Evolutionary conservation across 2,113 vertebrate genomes (phyloP).

Genomic region (Protobothrops mucrosquamatus): DNA sequence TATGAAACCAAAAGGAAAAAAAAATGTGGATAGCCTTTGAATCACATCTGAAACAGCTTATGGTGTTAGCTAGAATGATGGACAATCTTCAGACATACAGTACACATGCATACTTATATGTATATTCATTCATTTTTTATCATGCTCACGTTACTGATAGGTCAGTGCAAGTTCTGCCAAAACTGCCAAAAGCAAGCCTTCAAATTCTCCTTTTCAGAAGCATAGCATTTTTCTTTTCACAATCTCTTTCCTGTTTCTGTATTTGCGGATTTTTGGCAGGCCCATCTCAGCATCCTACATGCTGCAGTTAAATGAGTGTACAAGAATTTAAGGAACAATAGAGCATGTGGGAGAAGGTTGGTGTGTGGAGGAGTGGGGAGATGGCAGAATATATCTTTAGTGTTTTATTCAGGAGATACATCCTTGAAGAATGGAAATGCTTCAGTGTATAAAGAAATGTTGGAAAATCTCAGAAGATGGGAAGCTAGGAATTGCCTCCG

Average conservation of each 20-base stretch:
- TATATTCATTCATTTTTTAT: neutral
- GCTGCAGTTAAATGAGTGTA: neutral
- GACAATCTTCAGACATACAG: neutral
- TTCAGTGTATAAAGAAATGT: neutral
- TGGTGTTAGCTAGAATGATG: neutral
- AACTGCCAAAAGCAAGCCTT: neutral
- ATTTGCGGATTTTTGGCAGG: neutral
- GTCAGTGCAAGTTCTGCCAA: neutral
- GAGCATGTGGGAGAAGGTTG: neutral
- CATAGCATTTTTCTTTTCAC: neutral
- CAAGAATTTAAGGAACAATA: slow-evolving; percentile 6
- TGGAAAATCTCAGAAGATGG: neutral
- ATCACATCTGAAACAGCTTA: neutral
- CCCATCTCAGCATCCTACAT: neutral
- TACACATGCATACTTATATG: neutral
- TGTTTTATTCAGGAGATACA: neutral
- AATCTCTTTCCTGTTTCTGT: neutral
- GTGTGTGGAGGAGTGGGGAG: neutral
- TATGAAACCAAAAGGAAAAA: neutral
- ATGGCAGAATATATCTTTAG: neutral
- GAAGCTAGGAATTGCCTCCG: neutral
- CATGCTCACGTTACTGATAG: neutral
- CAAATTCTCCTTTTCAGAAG: neutral
- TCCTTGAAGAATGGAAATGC: neutral
- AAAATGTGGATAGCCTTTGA: neutral